Evolutionary conservation across 2,797 vertebrate genomes (phyloP), one percentile per base, ranked within the genome.

Genomic region (Coendou prehensilis): DNA sequence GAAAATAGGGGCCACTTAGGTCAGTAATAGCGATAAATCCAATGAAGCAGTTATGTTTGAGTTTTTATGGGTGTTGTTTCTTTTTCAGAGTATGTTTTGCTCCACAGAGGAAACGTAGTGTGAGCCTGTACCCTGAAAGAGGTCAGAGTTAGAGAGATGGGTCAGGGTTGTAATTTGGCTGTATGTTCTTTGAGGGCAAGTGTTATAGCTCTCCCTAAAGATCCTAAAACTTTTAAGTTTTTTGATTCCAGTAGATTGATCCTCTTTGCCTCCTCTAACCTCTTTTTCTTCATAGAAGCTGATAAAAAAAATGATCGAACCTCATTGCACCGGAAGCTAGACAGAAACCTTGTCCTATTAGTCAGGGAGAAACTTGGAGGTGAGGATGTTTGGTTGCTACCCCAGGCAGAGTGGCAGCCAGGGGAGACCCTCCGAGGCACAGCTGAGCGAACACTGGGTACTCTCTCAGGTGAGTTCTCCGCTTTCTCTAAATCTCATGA

Each of bases 351-450:
- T 96, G 94, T 99, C 75, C 98, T 99, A 22, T 97, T 99, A 98
- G 98, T 99, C 54, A 98, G 99, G 98, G 99, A 99, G 98, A 99
- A 99, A 95, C 96, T 99, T 0, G 99, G 99, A 11, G 98, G 96
- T 33, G 96, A 99, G 93, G 99, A 99, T 67, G 59, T 99, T 85
- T 99, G 99, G 99, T 98, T 99, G 76, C 98, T 99, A 87, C 99
- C 99, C 91, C 99, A 99, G 98, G 97, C 97, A 9, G 98, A 98
- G 92, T 99, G 99, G 99, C 98, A 99, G 97, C 97, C 98, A 15
- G 99, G 99, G 95, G 99, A 99, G 97, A 99, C 99, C 0, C 98
- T 99, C 95, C 98, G 99, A 88, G 98, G 98, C 96, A 99, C 99
- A 0, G 99, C 99, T 0, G 99, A 99, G 98, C 98, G 99, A 96